Evolutionary conservation across 2,113 vertebrate species (phyloP), one percentile per base, ranked within the genome.

Genomic region (Athene noctua): DNA sequence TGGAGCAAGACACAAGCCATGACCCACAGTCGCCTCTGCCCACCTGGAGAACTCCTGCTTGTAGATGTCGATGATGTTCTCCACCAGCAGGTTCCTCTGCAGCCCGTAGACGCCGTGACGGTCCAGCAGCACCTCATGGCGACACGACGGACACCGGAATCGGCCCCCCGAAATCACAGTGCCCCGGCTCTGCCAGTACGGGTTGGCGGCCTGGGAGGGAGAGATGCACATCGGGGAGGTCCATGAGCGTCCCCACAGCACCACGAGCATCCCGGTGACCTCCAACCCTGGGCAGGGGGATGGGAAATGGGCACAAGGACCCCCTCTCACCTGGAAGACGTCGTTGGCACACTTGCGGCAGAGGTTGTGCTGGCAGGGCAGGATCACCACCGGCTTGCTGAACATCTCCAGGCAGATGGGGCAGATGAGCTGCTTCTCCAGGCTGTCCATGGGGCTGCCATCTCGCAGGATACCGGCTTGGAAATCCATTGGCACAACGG

Each of bases 391-490:
- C 0, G 99, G 99, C 81, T 99, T 99, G 98, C 98, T 98, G 97
- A 99, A 99, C 99, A 99, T 99, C 90, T 99, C 99, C 96, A 99
- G 98, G 97, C 99, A 99, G 95, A 99, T 99, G 84, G 99, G 99
- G 57, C 99, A 99, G 97, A 99, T 99, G 49, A 99, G 97, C 96
- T 99, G 99, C 96, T 99, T 99, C 98, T 99, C 99, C 94, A 99
- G 97, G 97, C 98, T 99, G 92, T 99, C 99, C 99, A 99, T 98
- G 71, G 98, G 96, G 88, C 46, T 98, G 77, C 98, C 97, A 93
- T 98, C 98, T 40, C 90, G 97, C 73, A 98, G 97, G 95, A 98
- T 97, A 42, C 97, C 96, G 2, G 97, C 72, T 71, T 98, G 98
- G 80, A 98, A 98, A 93, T 98, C 98, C 98, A 98, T 98, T 4